Evolutionary conservation across 1,140 invertebrate genomes (phyloP).

Genomic region (Diorhabda sublineata): DNA sequence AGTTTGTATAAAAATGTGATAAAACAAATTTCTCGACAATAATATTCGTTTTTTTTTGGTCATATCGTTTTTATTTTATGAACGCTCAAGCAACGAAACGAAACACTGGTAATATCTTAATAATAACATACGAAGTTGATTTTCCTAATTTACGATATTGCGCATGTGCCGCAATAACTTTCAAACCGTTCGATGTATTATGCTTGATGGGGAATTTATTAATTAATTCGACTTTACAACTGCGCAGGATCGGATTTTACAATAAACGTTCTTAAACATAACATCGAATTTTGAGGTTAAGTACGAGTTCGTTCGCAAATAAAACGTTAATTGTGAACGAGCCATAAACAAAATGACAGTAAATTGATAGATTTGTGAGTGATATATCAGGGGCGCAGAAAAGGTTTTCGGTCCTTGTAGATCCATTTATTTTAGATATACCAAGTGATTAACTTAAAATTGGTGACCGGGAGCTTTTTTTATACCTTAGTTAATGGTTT

Average conservation of each 20-base stretch:
- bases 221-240: conserved; percentile 10
- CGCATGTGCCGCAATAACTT: conserved; percentile 10
- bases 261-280: neutral
- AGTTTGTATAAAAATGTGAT: neutral
- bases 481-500: too few species aligned
- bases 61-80: neutral
- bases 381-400: too few species aligned
- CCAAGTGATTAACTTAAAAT: too few species aligned
- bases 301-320: too few species aligned
- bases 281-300: too few species aligned
- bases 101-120: conserved; percentile 29
- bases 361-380: too few species aligned
- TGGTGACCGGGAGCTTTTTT: too few species aligned
- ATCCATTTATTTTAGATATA: too few species aligned
- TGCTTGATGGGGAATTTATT: conserved; percentile 30
- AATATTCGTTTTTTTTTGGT: neutral
- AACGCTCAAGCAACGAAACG: neutral
- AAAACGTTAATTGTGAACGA: too few species aligned
- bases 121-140: conserved; percentile 25
- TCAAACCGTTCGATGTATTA: conserved; percentile 22
- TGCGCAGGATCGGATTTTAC: neutral
- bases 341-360: too few species aligned
- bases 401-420: too few species aligned
- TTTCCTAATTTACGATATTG: conserved; percentile 26
- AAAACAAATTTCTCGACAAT: neutral